Conservation (phyloP, 2,113 vertebrate genomes). For the Epinephelus cyanopodus region DNA sequence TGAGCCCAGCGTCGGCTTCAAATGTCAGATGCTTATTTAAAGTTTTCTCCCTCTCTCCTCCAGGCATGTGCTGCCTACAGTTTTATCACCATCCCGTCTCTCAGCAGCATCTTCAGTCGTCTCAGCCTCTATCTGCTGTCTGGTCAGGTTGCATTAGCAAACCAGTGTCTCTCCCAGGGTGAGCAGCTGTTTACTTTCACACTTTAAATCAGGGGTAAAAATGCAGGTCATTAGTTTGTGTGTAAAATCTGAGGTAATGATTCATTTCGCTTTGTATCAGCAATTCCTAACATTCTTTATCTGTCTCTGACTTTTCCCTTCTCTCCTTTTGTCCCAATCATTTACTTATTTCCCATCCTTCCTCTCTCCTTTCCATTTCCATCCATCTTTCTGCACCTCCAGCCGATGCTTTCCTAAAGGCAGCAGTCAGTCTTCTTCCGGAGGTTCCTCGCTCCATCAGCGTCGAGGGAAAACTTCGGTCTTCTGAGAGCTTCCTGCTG, state of each 20-base stretch:
- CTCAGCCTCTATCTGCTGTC: conserved; percentile 96
- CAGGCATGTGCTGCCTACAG: conserved; percentile 98
- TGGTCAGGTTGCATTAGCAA: conserved; percentile 95
- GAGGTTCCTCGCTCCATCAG: conserved; percentile 94
- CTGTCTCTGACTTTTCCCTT: neutral
- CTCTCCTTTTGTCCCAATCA: too few relatives aligned
- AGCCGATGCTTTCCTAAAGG: conserved; percentile 98
- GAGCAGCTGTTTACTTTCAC: conserved; percentile 61
- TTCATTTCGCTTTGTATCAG: neutral
- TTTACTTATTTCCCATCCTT: neutral
- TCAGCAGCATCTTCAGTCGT: conserved; percentile 92
- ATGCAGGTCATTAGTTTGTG: neutral
- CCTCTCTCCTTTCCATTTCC: neutral
- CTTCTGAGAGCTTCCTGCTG: conserved; percentile 91
- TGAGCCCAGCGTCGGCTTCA: neutral
- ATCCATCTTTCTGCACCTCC: conserved; percentile 37
- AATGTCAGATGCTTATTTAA: neutral
- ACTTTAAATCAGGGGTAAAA: neutral
- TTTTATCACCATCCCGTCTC: conserved; percentile 98
- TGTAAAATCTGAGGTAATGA: neutral
- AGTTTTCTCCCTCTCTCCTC: neutral
- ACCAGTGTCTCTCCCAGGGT: conserved; percentile 99
- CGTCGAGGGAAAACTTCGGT: conserved; percentile 93
- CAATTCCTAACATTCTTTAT: neutral
- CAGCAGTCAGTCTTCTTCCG: conserved; percentile 91